phyloP scores from a whole-genome alignment of 2,113 vertebrate genomes.

The Ptyas mucosa region DNA sequence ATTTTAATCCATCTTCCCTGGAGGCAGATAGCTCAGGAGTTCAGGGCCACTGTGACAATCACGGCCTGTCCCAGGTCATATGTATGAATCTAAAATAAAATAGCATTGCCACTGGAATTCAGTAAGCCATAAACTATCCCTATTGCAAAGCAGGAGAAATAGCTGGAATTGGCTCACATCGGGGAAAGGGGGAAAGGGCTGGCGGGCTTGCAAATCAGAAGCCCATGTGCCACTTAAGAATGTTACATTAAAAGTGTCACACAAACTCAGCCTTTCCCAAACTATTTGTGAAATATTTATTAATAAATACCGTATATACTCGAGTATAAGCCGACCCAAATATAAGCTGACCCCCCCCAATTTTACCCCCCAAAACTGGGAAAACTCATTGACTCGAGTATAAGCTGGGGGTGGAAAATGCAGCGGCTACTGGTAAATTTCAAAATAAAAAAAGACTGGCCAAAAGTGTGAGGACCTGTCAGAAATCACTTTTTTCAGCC shows the following conservation, averaged over 20 bases:
- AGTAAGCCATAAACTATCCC: background rate
- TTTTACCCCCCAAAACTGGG: no score
- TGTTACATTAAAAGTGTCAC: background rate
- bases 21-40: background rate
- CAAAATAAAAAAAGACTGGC: no score
- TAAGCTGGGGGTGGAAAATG: no score
- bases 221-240: background rate
- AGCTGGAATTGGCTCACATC: background rate
- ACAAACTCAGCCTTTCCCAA: background rate
- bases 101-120: background rate
- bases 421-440: no score
- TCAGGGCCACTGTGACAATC: background rate
- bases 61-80: background rate
- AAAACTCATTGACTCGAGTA: no score
- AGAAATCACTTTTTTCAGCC: no score
- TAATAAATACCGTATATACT: no score
- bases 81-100: background rate
- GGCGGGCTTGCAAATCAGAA: background rate
- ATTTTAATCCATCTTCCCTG: background rate
- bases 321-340: no score
- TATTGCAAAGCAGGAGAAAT: background rate
- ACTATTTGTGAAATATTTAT: background rate
- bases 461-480: no score
- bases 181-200: fast-evolving
- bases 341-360: no score